These are phyloP conservation scores for Zeus faber DNA, from an alignment of 2,113 vertebrate species.

Conservation along the genomic window DNA sequence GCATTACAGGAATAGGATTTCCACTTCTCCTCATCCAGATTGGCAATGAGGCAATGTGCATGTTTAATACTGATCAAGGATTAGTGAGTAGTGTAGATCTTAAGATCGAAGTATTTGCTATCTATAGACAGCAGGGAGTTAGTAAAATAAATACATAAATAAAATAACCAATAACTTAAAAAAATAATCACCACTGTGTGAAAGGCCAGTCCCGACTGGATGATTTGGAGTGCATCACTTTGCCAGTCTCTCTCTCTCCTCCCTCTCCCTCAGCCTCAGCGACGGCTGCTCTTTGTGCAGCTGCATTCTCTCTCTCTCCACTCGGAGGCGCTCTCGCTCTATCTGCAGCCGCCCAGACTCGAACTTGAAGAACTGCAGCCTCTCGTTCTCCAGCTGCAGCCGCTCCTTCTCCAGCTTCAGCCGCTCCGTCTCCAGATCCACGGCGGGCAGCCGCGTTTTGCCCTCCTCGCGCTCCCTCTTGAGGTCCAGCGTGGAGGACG, in stretches of 20 bases:
- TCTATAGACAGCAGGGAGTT: too few species aligned
- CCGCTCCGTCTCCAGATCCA: constrained; percentile 86
- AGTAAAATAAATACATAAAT: neutral
- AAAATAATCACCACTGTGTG: neutral
- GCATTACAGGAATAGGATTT: too few species aligned
- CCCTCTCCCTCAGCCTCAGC: constrained; percentile 5
- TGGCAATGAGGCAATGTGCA: too few species aligned
- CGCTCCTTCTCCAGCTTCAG: constrained; percentile 89
- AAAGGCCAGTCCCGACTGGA: neutral
- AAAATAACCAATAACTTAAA: neutral
- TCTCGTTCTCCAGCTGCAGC: constrained; percentile 88
- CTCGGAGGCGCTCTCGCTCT: constrained; percentile 89
- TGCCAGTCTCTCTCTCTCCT: neutral
- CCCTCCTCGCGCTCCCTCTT: too few species aligned
- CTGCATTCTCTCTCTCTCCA: constrained; percentile 90
- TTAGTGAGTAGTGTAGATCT: too few species aligned
- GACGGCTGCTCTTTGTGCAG: constrained; percentile 79
- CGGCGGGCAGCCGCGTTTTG: constrained; percentile 70
- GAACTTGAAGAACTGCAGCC: constrained; percentile 90
- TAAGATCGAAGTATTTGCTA: too few species aligned
- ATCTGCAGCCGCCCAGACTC: constrained; percentile 90
- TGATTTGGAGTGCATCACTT: too few species aligned
- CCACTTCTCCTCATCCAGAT: too few species aligned
- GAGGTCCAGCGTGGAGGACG: too few species aligned
- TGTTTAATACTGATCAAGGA: too few species aligned